Base-by-base conservation (phyloP, 2,888 invertebrate species). In the Melanotus villosus region DNA sequence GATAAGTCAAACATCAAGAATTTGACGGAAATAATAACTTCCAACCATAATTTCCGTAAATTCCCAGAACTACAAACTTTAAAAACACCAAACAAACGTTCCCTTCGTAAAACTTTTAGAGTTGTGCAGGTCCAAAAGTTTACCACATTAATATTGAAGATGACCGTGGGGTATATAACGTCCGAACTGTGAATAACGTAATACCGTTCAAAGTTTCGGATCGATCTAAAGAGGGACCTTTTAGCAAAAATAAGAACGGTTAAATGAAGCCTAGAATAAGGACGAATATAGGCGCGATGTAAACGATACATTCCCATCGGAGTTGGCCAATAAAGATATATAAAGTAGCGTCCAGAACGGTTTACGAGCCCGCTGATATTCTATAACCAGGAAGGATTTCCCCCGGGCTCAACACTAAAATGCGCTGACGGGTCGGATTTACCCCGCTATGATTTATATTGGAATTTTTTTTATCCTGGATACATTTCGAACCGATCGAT, bases 291-390 rank as follows among this genome's bases (percentile, higher is more conserved):
- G 41, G 54, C 18, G 34, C 36, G 52, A 52, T 64, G 57, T 30
- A 47, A 65, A 47, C 56, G 65, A 57, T 47, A 57, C 34, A 26
- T 34, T 65, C 57, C 65, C 57, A 12, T 56, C 41, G 34, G 65
- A 43, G 57, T 45, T 32, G 34, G 34, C 65, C 65, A 45, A 57
- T 65, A 65, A 57, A 59, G 43, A 56, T 56, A 57, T 57, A 65
- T 56, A 65, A 57, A 56, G 65, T 57, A 65, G 54, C 65, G 65
- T 65, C 65, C 65, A 65, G 57, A 65, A 65, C 41, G 36, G 19
- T 65, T 65, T 65, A 65, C 65, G 65, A 65, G 65, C 50, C 54
- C 57, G 45, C 65, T 65, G 65, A 65, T 65, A 65, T 65, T 65
- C 65, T 57, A 65, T 65, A 65, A 65, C 56, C 45, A 34, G 43